Evolutionary conservation across 2,113 vertebrate genomes (phyloP).

Genomic region (western clawed frog (Xenopus tropicalis)): DNA sequence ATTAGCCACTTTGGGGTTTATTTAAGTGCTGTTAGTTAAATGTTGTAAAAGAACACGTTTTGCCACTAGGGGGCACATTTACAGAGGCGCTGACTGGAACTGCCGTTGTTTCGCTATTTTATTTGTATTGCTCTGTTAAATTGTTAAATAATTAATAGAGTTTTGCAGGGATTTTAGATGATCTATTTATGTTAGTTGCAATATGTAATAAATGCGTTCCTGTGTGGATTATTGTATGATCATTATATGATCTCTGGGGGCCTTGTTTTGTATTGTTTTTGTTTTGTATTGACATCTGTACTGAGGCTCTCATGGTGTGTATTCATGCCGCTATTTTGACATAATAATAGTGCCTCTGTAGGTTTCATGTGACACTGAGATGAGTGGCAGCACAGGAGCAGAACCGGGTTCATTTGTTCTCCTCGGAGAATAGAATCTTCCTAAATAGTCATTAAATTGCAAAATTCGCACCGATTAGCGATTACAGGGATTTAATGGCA

Average conservation of each 20-base stretch:
- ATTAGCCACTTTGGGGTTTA: too few relatives aligned
- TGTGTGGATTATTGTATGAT: slow-evolving; percentile 20
- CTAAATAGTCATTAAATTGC: slow-evolving; percentile 35
- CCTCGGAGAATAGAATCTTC: slow-evolving; percentile 13
- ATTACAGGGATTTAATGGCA: slow-evolving; percentile 18
- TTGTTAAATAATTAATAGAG: background rate
- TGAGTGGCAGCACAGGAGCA: background rate
- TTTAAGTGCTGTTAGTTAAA: too few relatives aligned
- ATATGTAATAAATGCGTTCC: slow-evolving; percentile 5
- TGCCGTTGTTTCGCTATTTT: too few relatives aligned
- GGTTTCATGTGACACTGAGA: slow-evolving; percentile 22
- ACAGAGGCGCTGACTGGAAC: too few relatives aligned
- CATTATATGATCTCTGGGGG: slow-evolving; percentile 37
- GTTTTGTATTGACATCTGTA: slow-evolving; percentile 37
- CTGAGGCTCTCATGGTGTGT: slow-evolving; percentile 21
- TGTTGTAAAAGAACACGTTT: too few relatives aligned
- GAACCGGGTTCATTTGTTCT: background rate
- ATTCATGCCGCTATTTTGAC: slow-evolving; percentile 24
- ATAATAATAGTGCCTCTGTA: slow-evolving; percentile 37
- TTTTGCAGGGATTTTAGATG: background rate
- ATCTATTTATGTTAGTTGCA: slow-evolving; percentile 6
- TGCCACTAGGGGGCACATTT: too few relatives aligned
- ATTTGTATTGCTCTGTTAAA: too few relatives aligned
- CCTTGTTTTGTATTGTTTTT: slow-evolving; percentile 37
- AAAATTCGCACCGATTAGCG: background rate